A percentile compares a stretch with the other conserved stretches of the same genome.
These are phyloP conservation scores for Chlorodrepanis virens DNA, from an alignment of 2,113 vertebrate genomes.

Conservation along the genomic window DNA sequence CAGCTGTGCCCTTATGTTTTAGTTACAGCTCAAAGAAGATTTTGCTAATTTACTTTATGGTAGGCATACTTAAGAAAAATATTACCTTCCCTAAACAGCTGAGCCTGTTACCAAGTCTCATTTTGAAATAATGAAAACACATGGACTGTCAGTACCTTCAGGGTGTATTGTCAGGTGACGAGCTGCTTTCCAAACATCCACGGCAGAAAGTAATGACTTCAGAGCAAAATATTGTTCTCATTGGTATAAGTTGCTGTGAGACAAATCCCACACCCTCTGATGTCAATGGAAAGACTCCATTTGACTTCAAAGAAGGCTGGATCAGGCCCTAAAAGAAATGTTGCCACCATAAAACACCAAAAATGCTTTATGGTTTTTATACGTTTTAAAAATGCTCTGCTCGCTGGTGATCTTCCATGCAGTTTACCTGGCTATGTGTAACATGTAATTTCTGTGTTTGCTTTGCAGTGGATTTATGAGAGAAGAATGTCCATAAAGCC, in stretches of 20 bases:
- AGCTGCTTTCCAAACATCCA: constrained; percentile 49
- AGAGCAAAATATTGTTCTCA: constrained; percentile 68
- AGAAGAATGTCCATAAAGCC: constrained; percentile 49
- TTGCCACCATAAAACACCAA: constrained; percentile 14
- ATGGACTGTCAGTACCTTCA: constrained; percentile 43
- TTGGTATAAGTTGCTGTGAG: constrained; percentile 57
- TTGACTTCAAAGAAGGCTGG: constrained; percentile 50
- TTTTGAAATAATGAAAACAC: constrained; percentile 55
- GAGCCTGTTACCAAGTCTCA: neutral
- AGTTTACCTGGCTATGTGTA: constrained; percentile 24
- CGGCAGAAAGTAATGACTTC: constrained; percentile 54
- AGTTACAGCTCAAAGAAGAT: constrained; percentile 53
- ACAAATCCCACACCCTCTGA: constrained; percentile 64
- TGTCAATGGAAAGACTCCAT: constrained; percentile 50
- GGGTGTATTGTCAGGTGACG: constrained; percentile 60
- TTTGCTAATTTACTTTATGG: constrained; percentile 70
- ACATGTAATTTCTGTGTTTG: constrained; percentile 8
- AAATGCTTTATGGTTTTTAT: constrained; percentile 12
- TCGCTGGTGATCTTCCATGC: neutral
- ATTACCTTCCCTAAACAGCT: constrained; percentile 65
- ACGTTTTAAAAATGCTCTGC: neutral
- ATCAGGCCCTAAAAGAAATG: constrained; percentile 36
- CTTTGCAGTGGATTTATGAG: constrained; percentile 13
- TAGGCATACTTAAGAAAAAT: constrained; percentile 64
- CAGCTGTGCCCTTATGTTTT: constrained; percentile 88